Base-by-base conservation (phyloP, 1,140 invertebrate genomes). In the Drosophila miranda region DNA sequence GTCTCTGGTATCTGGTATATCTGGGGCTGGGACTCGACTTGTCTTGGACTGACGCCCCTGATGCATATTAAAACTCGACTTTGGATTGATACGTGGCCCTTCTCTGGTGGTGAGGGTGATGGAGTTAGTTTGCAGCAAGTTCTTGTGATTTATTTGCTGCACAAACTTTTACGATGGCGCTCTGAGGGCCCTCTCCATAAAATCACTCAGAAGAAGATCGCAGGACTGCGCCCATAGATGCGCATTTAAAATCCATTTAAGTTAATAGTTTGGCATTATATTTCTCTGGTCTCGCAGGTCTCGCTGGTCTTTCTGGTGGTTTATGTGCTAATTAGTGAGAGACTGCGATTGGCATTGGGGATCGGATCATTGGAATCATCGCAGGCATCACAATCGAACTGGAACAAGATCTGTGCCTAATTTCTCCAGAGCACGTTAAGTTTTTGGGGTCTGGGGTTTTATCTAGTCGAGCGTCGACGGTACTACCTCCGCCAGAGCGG, bases 321-420 rank as follows among this genome's bases (percentile, higher is more conserved):
- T 86, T 84, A 86, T 81, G 81, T 74, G 73, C 81, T 84, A 84
- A 84, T 84, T 84, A 84, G 81, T 69, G 69, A 21, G 45, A 44
- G 61, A 44, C 38, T 42, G 14, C 51, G 58, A 61, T 72, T 61
- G 69, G 52, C 68, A 66, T 75, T 56, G 19, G 41, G 59, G 8
- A 34, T 11, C 7, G 28, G 7, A 73, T 73, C 70, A 41, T 16
- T 28, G 21, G 48, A 59, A 41, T 55, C 38, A 43, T n/a, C 34
- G 11, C 34, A 5, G 30, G 30, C 8, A 30, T 59, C 21, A 38
- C 44, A 61, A 60, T 54, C 62, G 51, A 5, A 68, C 69, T 53
- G 19, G 53, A 75, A 75, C 75, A 84, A 84, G 80, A 83, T 84
- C 75, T 78, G 71, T 70, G 82, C 83, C 78, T 88, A 87, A 87